Conservation (phyloP, 1,140 invertebrate species). For the Olivierus martensii region DNA sequence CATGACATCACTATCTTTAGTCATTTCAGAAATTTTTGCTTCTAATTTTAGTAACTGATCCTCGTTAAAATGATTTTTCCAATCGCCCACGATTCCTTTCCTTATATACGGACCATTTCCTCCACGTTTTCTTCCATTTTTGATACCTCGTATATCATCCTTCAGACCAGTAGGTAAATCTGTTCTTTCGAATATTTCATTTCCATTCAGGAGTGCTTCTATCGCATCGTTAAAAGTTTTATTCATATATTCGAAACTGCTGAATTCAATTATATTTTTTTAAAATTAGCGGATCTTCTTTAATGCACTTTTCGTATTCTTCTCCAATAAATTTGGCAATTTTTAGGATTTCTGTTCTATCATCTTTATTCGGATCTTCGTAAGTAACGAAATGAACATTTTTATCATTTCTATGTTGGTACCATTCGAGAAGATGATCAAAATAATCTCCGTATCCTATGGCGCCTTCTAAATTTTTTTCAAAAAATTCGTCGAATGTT, state of each 20-base stretch:
- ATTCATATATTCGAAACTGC: slow-evolving; percentile 11
- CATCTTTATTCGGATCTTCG: slow-evolving; percentile 17
- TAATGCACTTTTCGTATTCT: background rate
- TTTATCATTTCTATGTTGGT: slow-evolving; percentile 21
- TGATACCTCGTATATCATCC: slow-evolving; percentile 4
- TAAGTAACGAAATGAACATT: slow-evolving; percentile 29
- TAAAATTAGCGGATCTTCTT: background rate
- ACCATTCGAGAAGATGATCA: slow-evolving; percentile 28
- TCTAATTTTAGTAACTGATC: slow-evolving; percentile 29
- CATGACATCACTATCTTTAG: slow-evolving; percentile 3
- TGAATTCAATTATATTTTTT: background rate
- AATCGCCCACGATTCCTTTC: slow-evolving; percentile 35
- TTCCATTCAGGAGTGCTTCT: background rate
- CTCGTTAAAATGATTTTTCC: slow-evolving; percentile 33
- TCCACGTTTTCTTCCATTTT: slow-evolving; percentile 26
- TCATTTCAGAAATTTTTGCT: slow-evolving; percentile 12
- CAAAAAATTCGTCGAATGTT: slow-evolving; percentile 27
- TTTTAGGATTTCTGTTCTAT: background rate
- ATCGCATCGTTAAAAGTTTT: background rate
- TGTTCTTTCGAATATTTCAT: background rate
- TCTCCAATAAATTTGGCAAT: slow-evolving; percentile 16
- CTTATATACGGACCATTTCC: too few relatives aligned
- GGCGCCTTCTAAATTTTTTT: slow-evolving; percentile 26
- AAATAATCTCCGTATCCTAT: slow-evolving; percentile 31
- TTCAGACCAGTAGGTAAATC: background rate